Evolutionary conservation across 2,797 vertebrate species (phyloP), one percentile per base, ranked within the genome.

Genomic region (Holocentrus rufus): DNA sequence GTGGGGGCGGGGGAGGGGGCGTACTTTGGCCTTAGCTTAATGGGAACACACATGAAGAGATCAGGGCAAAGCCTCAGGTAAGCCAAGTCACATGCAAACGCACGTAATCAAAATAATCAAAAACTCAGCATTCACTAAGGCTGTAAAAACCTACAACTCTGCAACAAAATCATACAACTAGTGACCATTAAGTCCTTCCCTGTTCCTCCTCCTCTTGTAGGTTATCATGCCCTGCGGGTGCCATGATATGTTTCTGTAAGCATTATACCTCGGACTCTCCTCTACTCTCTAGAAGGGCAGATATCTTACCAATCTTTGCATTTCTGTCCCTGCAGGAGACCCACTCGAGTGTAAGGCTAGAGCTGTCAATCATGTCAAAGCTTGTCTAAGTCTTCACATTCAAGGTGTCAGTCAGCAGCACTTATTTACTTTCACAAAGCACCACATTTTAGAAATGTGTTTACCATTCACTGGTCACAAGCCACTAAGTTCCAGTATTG

Each of bases 61-160:
- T 76, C 54, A 73, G 74, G 81, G 80, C 78, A 70, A 72, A 65
- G 82, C 82, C 67, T 77, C 31, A 50, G 62, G 87, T 74, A 75
- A 55, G 60, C 20, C 34, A 1, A 58, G 39, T 83, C 57, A 72
- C 57, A 72, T 25, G 42, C 34, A 78, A 77, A 84, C 52, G 58
- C 30, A 60, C 46, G n/a, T n/a, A n/a, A n/a, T 80, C 11, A 49
- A 53, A 74, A 46, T 13, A 20, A 18, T 10, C 5, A 4, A 1
- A n/a, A 20, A 50, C 18, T 8, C 1, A 8, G 20, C 18, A 20
- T n/a, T 9, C n/a, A 50, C 17, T 7, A 50, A 20, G 7, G 18
- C 9, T 50, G 6, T n/a, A 50, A 20, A 5, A 20, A 50, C 17
- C 47, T 20, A 50, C n/a, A 50, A 6, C n/a, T 54, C 52, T 1